A percentile compares a stretch with the other conserved stretches of the same genome.
phyloP scores from a whole-genome alignment of 1,140 invertebrate species.

The Metopolophium dirhodum region DNA sequence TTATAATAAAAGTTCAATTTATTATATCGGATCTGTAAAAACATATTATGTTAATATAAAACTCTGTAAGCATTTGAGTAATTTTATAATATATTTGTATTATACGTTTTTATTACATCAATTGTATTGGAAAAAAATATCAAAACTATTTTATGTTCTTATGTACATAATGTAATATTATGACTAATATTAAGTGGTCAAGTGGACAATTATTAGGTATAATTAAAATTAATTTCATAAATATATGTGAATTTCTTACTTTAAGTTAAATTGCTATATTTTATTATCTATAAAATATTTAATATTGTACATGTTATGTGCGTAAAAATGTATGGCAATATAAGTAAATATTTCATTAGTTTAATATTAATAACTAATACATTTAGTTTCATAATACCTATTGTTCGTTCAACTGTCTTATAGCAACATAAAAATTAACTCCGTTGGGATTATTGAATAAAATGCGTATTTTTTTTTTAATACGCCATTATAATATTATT shows the following conservation, averaged over 20 bases:
- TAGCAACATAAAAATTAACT: neutral
- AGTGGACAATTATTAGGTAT: neutral
- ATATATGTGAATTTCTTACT: neutral
- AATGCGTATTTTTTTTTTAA: neutral
- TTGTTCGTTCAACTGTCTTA: neutral
- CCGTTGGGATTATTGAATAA: neutral
- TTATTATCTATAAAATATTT: neutral
- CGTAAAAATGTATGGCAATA: neutral
- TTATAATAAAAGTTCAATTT: neutral
- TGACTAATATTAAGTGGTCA: neutral
- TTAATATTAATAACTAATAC: neutral
- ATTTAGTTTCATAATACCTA: neutral
- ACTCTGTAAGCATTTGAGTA: neutral
- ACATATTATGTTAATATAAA: neutral
- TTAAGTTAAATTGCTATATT: neutral
- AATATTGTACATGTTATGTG: neutral
- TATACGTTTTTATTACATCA: neutral
- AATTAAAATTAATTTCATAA: neutral
- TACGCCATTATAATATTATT: neutral
- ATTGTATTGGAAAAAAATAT: neutral
- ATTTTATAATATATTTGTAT: neutral
- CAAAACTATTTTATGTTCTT: neutral
- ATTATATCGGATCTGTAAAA: neutral
- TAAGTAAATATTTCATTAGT: constrained; percentile 4
- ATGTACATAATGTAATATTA: neutral